Conservation (phyloP, 2,113 vertebrate species). For the Nasalis larvatus region DNA sequence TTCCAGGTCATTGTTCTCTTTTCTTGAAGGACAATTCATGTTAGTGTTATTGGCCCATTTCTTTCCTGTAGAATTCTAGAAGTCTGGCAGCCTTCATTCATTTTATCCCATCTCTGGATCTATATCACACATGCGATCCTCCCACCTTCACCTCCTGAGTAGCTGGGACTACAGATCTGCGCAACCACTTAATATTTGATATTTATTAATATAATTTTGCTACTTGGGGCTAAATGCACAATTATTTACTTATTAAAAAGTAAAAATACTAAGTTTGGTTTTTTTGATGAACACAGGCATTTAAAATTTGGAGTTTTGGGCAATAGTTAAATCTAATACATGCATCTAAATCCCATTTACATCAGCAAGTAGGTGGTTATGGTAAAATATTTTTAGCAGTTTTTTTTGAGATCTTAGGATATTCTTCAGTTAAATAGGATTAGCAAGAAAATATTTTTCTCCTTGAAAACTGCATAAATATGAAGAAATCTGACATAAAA, state of each 20-base stretch:
- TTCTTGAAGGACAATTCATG: no score
- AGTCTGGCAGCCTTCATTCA: not conserved
- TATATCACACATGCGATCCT: no score
- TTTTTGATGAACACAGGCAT: slow-evolving; percentile 7
- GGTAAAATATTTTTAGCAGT: not conserved
- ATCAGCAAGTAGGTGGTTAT: not conserved
- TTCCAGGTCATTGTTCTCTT: not conserved
- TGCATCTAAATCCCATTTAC: not conserved
- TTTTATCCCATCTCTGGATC: not conserved
- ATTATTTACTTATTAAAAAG: not conserved
- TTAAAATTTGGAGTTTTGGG: not conserved
- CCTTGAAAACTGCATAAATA: slow-evolving; percentile 10
- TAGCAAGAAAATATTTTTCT: not conserved
- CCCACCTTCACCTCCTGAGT: no score
- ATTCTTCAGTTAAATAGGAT: not conserved
- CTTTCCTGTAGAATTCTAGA: not conserved
- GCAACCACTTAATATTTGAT: no score
- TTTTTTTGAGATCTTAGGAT: not conserved
- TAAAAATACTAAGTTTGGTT: not conserved
- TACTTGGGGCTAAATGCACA: not conserved
- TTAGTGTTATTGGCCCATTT: not conserved
- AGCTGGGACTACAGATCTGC: no score
- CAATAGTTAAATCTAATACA: not conserved
- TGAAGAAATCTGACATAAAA: slow-evolving; percentile 8
- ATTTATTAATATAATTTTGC: not conserved